These are phyloP conservation scores for Micrasema minimum DNA, from an alignment of 1,140 invertebrate species.

Conservation along the genomic window DNA sequence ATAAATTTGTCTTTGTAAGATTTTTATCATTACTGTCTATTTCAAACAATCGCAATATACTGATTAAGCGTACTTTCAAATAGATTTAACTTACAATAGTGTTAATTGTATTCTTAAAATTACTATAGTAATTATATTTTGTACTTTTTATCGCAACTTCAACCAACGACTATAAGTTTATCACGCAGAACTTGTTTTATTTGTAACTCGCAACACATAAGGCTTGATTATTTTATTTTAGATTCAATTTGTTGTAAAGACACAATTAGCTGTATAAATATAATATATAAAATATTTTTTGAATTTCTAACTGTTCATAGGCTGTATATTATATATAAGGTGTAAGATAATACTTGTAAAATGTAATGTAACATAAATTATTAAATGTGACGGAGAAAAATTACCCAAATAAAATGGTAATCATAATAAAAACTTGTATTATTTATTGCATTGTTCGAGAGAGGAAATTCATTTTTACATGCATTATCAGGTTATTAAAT, in stretches of 20 bases:
- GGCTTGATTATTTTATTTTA: slow-evolving; percentile 15
- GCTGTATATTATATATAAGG: slow-evolving; percentile 34
- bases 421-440: slow-evolving; percentile 31
- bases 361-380: slow-evolving; percentile 48
- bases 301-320: slow-evolving; percentile 38
- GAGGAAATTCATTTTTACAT: too few species aligned
- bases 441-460: slow-evolving; percentile 12
- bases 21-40: too few species aligned
- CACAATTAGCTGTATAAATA: slow-evolving; percentile 20
- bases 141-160: too few species aligned
- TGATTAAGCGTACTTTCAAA: too few species aligned
- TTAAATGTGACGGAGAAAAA: slow-evolving; percentile 43
- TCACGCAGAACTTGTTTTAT: too few species aligned
- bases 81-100: too few species aligned
- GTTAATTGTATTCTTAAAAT: too few species aligned
- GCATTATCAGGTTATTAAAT: too few species aligned
- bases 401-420: slow-evolving; percentile 46
- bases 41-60: too few species aligned
- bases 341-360: slow-evolving; percentile 37
- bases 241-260: slow-evolving; percentile 7
- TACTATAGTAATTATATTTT: too few species aligned
- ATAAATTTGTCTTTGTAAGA: too few species aligned
- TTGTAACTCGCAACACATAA: not conserved
- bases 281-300: slow-evolving; percentile 38
- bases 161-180: too few species aligned